These are phyloP conservation scores for Lutjanus argentimaculatus DNA, from an alignment of 2,797 vertebrate species.

Conservation along the genomic window DNA sequence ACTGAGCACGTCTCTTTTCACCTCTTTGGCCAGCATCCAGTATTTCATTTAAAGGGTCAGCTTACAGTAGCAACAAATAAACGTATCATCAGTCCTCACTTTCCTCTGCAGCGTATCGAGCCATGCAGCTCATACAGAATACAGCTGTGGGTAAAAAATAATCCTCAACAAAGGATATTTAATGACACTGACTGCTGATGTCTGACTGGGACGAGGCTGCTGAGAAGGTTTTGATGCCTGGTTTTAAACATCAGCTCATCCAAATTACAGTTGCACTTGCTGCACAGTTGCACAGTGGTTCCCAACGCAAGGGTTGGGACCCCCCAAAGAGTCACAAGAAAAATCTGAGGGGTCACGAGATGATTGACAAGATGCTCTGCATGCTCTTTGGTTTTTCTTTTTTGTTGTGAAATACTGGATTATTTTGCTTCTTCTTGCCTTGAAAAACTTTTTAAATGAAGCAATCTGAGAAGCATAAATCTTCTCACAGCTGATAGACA, in stretches of 20 bases:
- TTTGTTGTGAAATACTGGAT: background rate
- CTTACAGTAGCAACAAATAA: background rate
- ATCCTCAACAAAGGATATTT: background rate
- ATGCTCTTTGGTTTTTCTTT: background rate
- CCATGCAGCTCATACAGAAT: background rate
- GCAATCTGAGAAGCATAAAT: background rate
- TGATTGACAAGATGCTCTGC: background rate
- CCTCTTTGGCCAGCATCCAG: background rate
- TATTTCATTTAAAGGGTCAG: slow-evolving; percentile 2
- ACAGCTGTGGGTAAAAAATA: background rate
- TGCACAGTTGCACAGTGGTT: background rate
- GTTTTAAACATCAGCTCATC: background rate
- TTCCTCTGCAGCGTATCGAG: background rate
- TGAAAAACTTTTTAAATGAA: background rate
- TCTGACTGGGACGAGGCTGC: background rate
- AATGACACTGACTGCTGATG: background rate
- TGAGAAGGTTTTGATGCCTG: background rate
- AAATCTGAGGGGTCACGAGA: background rate
- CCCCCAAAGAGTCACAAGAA: too few species aligned
- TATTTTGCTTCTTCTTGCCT: background rate
- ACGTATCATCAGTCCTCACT: background rate
- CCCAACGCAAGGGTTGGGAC: background rate
- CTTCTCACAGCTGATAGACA: background rate
- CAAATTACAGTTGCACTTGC: background rate
- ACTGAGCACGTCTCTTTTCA: background rate